Evolutionary conservation across 2,888 invertebrate genomes (phyloP).

Genomic region (Bellardia bayeri): DNA sequence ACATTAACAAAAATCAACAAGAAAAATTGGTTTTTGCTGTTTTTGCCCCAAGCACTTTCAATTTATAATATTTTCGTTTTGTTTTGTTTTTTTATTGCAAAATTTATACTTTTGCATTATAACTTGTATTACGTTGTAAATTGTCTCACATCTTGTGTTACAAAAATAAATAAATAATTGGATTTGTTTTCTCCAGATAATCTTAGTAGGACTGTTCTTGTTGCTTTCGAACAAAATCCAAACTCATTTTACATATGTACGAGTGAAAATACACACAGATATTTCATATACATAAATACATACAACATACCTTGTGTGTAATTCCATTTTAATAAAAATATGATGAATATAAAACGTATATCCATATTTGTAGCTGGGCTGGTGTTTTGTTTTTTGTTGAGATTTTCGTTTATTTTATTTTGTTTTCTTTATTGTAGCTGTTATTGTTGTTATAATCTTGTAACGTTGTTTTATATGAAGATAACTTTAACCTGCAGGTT

Average conservation of each 20-base stretch:
- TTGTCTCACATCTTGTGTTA: conserved; percentile 6
- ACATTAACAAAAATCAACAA: too few relatives aligned
- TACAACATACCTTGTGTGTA: conserved; percentile 80
- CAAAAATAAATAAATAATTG: conserved; percentile 13
- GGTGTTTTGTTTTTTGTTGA: too few relatives aligned
- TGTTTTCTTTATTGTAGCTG: background rate
- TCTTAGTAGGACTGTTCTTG: background rate
- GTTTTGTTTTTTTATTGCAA: background rate
- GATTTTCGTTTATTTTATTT: background rate
- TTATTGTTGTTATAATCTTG: conserved; percentile 22
- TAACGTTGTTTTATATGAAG: conserved; percentile 8
- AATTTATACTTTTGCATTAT: background rate
- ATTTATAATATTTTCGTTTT: background rate
- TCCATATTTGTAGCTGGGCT: conserved; percentile 77
- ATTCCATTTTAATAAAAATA: conserved; percentile 82
- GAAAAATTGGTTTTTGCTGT: too few relatives aligned
- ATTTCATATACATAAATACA: background rate
- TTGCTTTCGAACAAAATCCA: background rate
- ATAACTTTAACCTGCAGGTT: background rate
- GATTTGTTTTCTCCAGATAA: conserved; percentile 6
- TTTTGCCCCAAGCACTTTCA: background rate
- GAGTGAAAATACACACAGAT: background rate
- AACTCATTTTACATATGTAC: background rate
- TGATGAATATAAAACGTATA: conserved; percentile 81
- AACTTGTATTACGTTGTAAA: conserved; percentile 15